Percentiles rank a stretch among this genome's conserved stretches.
Conservation (phyloP, 2,888 invertebrate species). For the Trisateles emortualis region DNA sequence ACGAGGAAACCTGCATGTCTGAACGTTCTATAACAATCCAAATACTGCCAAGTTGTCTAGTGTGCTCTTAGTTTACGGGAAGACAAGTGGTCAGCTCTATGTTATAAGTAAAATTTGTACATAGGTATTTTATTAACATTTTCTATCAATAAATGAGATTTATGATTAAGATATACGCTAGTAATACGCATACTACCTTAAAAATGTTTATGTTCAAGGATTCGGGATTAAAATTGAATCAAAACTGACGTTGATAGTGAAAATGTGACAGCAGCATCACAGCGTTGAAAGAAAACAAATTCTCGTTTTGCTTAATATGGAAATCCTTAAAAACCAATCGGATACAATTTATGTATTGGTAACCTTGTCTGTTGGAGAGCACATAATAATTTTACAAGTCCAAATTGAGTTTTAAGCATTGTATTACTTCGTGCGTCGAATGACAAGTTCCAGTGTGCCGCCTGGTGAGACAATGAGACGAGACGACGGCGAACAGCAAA, state of each 20-base stretch:
- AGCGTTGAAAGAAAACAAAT: neutral
- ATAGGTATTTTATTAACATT: too few relatives aligned
- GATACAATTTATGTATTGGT: slow-evolving; percentile 14
- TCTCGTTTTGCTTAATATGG: neutral
- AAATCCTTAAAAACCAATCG: neutral
- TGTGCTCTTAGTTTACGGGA: too few relatives aligned
- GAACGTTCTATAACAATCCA: neutral
- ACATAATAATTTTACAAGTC: slow-evolving; percentile 35
- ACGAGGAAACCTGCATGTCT: neutral
- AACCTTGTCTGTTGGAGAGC: slow-evolving; percentile 20
- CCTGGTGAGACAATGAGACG: slow-evolving; percentile 61
- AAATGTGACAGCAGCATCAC: neutral
- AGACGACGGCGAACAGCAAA: slow-evolving; percentile 47
- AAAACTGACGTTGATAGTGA: too few relatives aligned
- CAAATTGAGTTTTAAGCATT: slow-evolving; percentile 62
- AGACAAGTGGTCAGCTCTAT: neutral
- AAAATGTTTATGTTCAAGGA: too few relatives aligned
- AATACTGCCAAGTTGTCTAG: too few relatives aligned
- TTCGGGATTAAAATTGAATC: too few relatives aligned
- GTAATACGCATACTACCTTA: too few relatives aligned
- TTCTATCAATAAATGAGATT: too few relatives aligned
- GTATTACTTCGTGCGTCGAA: slow-evolving; percentile 53
- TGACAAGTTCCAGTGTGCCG: slow-evolving; percentile 52
- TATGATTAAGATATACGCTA: too few relatives aligned
- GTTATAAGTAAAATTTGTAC: too few relatives aligned